Evolutionary conservation across 2,797 vertebrate genomes (phyloP).

Genomic region (Sebastes steindachneri): DNA sequence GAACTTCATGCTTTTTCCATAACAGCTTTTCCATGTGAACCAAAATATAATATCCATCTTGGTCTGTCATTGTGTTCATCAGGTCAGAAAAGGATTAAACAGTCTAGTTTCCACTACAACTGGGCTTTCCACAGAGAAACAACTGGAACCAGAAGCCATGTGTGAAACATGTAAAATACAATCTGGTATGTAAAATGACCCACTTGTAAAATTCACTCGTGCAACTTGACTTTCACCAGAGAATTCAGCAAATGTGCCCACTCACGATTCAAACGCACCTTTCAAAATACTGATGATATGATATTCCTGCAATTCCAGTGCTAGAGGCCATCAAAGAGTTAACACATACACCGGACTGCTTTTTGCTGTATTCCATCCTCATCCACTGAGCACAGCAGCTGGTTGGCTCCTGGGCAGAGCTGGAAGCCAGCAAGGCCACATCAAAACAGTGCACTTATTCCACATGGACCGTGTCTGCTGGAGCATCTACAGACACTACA

Average conservation of each 20-base stretch:
- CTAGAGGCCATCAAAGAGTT: background rate
- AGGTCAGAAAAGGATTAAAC: background rate
- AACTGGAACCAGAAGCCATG: background rate
- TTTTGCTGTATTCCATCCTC: background rate
- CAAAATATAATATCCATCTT: background rate
- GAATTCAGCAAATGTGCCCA: background rate
- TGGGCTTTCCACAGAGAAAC: background rate
- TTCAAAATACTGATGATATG: background rate
- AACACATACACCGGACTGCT: background rate
- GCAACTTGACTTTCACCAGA: background rate
- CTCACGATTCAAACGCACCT: background rate
- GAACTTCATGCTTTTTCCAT: background rate
- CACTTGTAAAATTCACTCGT: background rate
- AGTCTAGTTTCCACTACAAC: background rate
- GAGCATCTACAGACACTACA: background rate
- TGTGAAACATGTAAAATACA: background rate
- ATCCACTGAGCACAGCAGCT: slow-evolving; percentile 2
- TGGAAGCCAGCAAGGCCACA: slow-evolving; percentile 6
- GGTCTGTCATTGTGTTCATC: background rate
- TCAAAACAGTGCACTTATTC: slow-evolving; percentile 1
- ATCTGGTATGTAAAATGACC: background rate
- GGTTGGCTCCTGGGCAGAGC: background rate
- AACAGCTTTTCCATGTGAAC: background rate
- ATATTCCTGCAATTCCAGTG: background rate
- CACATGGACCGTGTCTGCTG: background rate